A percentile compares a stretch with the other conserved stretches of the same genome.
Evolutionary conservation across 1,140 invertebrate species (phyloP).

Genomic region (Drosophila insularis): DNA sequence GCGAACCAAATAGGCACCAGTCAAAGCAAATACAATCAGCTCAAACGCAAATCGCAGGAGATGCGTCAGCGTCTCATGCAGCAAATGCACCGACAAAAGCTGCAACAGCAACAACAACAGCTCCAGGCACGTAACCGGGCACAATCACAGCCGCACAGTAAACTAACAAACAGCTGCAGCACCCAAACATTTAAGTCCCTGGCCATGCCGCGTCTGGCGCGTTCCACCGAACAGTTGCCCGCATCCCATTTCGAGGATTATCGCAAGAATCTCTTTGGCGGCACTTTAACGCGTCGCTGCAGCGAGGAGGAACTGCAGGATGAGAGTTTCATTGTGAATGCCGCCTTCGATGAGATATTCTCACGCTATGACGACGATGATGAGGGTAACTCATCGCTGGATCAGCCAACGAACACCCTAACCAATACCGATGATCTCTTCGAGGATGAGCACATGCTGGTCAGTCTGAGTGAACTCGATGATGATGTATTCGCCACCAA

Average conservation of each 20-base stretch:
- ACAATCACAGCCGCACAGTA: constrained; percentile 49
- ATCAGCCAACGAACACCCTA: constrained; percentile 47
- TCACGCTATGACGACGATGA: constrained; percentile 69
- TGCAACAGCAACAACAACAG: constrained; percentile 32
- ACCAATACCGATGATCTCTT: constrained; percentile 61
- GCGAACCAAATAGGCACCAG: constrained; percentile 34
- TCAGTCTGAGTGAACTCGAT: constrained; percentile 70
- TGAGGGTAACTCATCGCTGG: constrained; percentile 32
- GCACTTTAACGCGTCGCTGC: constrained; percentile 49
- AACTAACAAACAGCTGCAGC: constrained; percentile 62
- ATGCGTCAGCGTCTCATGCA: constrained; percentile 70
- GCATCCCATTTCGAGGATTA: constrained; percentile 73
- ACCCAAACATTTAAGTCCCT: constrained; percentile 58
- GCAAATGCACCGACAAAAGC: constrained; percentile 63
- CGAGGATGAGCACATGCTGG: constrained; percentile 73
- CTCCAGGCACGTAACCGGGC: constrained; percentile 38
- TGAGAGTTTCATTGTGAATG: constrained; percentile 70
- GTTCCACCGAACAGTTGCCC: constrained; percentile 51
- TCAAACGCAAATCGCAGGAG: constrained; percentile 76
- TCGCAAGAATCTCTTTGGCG: constrained; percentile 76
- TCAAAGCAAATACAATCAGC: constrained; percentile 73
- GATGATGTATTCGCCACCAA: constrained; percentile 70
- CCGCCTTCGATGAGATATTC: constrained; percentile 80
- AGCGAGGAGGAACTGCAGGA: constrained; percentile 65
- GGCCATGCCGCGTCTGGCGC: constrained; percentile 1